Percentiles rank a stretch among this genome's conserved stretches.
Conservation (phyloP, 1,140 invertebrate genomes). For the Cotesia chilonis region DNA sequence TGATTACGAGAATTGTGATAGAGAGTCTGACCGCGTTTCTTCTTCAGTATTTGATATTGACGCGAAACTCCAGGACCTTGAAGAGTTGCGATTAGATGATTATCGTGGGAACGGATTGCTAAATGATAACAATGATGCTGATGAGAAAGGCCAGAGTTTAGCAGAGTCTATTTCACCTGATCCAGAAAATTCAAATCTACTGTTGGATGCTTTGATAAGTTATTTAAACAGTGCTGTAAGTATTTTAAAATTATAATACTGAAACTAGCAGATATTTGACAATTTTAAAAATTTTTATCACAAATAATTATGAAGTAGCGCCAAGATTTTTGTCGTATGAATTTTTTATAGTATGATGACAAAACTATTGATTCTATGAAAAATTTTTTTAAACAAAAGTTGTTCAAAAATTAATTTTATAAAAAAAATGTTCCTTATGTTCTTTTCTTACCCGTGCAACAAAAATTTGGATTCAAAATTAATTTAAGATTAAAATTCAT, state of each 20-base stretch:
- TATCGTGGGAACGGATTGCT: constrained; percentile 31
- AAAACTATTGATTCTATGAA: too few relatives aligned
- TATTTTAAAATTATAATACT: constrained; percentile 39
- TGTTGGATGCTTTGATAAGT: constrained; percentile 72
- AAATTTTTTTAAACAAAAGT: too few relatives aligned
- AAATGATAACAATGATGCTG: constrained; percentile 47
- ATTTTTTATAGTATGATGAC: too few relatives aligned
- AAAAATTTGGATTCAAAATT: too few relatives aligned
- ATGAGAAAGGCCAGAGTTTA: constrained; percentile 33
- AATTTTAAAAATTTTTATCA: background rate
- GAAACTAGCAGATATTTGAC: background rate
- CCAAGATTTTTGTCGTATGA: too few relatives aligned
- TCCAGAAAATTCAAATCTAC: constrained; percentile 67
- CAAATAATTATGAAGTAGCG: too few relatives aligned
- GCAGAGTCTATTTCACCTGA: constrained; percentile 24
- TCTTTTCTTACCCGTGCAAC: too few relatives aligned
- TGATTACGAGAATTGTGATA: constrained; percentile 40
- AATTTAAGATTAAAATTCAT: too few relatives aligned
- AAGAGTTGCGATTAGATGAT: constrained; percentile 45
- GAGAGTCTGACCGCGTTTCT: constrained; percentile 39
- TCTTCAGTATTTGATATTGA: constrained; percentile 27
- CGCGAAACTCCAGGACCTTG: constrained; percentile 43
- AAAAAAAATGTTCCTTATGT: too few relatives aligned
- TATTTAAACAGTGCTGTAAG: constrained; percentile 75
- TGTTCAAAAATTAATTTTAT: too few relatives aligned